phyloP scores from a whole-genome alignment of 2,888 invertebrate genomes.

The Luperina nickerlii region DNA sequence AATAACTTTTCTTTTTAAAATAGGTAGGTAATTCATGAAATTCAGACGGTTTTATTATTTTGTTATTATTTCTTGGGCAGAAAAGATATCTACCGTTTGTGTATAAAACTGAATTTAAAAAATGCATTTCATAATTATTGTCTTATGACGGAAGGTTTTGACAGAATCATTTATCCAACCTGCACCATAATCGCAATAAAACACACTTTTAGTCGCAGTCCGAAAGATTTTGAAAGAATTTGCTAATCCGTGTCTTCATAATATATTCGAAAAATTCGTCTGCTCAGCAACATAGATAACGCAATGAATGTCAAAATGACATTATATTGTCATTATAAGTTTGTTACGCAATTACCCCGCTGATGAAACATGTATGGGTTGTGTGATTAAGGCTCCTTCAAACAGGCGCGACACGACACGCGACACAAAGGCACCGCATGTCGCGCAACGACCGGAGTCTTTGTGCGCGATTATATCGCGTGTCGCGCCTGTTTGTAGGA shows the following conservation, averaged over 20 bases:
- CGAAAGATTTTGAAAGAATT: not conserved
- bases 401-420: too few species aligned
- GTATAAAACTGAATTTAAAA: not conserved
- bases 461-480: too few species aligned
- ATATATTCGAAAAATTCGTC: not conserved
- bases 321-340: not conserved
- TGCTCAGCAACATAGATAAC: not conserved
- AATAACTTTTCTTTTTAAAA: conserved; percentile 42
- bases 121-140: not conserved
- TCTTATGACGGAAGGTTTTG: not conserved
- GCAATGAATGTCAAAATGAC: not conserved
- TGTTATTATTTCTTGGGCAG: conserved; percentile 20
- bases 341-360: not conserved
- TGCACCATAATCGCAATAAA: not conserved
- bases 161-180: not conserved
- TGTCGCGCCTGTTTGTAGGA: too few species aligned
- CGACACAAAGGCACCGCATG: too few species aligned
- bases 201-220: not conserved
- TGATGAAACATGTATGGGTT: not conserved
- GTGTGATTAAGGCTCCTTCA: too few species aligned
- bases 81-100: not conserved
- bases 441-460: too few species aligned
- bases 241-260: not conserved
- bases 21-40: conserved; percentile 28
- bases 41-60: conserved; percentile 1